Conservation (phyloP, 1,140 invertebrate genomes). For the Mamestra configurata region DNA sequence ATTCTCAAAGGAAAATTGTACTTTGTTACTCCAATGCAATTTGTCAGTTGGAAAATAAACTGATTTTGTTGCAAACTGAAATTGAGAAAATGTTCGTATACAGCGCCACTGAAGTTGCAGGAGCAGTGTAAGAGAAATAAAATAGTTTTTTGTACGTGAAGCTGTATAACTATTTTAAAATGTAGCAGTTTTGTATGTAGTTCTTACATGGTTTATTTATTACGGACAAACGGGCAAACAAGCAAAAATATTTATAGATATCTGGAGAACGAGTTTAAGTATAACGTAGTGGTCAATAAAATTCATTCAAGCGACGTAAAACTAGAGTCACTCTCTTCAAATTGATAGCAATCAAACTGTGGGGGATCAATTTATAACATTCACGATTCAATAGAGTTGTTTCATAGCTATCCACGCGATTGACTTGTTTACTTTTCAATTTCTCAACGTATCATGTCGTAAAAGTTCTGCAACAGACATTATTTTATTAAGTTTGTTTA, state of each 20-base stretch:
- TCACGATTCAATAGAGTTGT: conserved; percentile 1
- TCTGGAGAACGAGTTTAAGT: background rate
- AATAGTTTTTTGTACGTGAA: conserved; percentile 66
- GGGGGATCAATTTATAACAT: background rate
- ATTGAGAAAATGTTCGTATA: conserved; percentile 78
- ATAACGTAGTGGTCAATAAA: background rate
- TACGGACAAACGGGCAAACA: background rate
- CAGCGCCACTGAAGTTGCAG: conserved; percentile 69
- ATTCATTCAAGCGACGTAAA: background rate
- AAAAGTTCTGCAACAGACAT: background rate
- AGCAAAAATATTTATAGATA: background rate
- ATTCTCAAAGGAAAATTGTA: conserved; percentile 72
- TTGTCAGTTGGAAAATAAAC: conserved; percentile 83
- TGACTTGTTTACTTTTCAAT: conserved; percentile 23
- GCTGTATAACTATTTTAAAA: conserved; percentile 44
- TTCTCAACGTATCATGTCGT: conserved; percentile 11
- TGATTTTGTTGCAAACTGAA: conserved; percentile 83
- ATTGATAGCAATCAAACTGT: conserved; percentile 24
- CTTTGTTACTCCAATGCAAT: conserved; percentile 79
- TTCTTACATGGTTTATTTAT: conserved; percentile 20
- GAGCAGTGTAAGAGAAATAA: conserved; percentile 65
- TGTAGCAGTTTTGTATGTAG: conserved; percentile 24
- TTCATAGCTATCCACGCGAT: background rate
- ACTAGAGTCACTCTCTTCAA: conserved; percentile 9
- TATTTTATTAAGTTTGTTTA: background rate